phyloP scores from a whole-genome alignment of 2,113 vertebrate genomes.

The Paramisgurnus dabryanus region DNA sequence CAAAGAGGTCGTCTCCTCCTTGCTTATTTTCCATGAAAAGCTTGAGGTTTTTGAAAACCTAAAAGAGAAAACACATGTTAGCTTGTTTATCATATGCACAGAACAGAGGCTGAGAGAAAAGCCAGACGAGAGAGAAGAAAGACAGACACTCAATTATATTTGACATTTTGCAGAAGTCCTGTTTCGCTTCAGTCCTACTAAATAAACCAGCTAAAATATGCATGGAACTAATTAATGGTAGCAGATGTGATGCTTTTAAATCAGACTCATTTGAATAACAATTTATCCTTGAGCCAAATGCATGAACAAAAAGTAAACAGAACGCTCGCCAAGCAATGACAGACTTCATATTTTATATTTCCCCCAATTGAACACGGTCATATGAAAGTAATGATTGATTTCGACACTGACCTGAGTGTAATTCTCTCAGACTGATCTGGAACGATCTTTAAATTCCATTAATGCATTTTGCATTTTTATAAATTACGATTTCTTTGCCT shows the following conservation, averaged over 20 bases:
- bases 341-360: conserved; percentile 29
- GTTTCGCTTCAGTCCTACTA: conserved; percentile 39
- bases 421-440: neutral
- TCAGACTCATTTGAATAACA: conserved; percentile 55
- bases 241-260: conserved; percentile 63
- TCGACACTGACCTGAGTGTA: conserved; percentile 14
- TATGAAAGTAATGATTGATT: conserved; percentile 31
- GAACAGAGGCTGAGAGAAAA: conserved; percentile 3
- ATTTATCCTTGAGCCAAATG: conserved; percentile 50
- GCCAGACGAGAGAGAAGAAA: neutral
- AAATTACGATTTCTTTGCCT: no score
- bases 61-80: conserved; percentile 50
- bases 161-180: conserved; percentile 64
- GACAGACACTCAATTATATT: conserved; percentile 54
- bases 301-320: conserved; percentile 42
- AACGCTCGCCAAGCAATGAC: conserved; percentile 31
- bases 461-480: no score
- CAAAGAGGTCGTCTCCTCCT: conserved; percentile 76
- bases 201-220: conserved; percentile 63
- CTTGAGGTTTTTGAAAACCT: conserved; percentile 82
- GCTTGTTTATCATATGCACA: conserved; percentile 33
- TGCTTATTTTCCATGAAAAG: conserved; percentile 76
- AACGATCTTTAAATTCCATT: neutral
- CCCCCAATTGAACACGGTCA: conserved; percentile 8
- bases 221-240: conserved; percentile 66